Percentiles rank a stretch among this genome's conserved stretches.
These are phyloP conservation scores for Tamias sibiricus DNA, from an alignment of 2,113 vertebrate species.

Conservation along the genomic window DNA sequence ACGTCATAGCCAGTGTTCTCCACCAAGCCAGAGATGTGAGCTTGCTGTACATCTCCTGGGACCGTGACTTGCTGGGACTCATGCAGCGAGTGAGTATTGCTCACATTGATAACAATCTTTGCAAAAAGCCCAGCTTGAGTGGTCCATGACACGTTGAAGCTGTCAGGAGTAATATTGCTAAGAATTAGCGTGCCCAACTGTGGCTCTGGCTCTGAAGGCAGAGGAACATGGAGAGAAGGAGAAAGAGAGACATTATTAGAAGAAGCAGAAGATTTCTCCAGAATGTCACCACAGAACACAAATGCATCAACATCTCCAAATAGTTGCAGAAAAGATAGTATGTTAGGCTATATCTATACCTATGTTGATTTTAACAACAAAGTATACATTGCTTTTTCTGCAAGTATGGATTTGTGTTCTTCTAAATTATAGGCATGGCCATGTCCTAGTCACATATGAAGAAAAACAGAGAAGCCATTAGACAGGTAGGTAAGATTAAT, in stretches of 20 bases:
- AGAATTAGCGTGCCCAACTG: slow-evolving; percentile 84
- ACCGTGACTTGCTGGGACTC: slow-evolving; percentile 79
- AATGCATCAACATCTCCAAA: neutral
- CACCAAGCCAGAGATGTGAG: slow-evolving; percentile 81
- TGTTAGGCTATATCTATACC: neutral
- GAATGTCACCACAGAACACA: neutral
- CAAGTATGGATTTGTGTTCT: neutral
- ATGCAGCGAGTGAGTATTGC: slow-evolving; percentile 50
- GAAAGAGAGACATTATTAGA: slow-evolving; percentile 1
- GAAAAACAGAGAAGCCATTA: neutral
- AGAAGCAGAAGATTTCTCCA: neutral
- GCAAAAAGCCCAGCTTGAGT: slow-evolving; percentile 80
- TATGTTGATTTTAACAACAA: neutral
- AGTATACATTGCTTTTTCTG: neutral
- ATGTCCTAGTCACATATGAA: neutral
- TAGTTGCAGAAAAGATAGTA: neutral
- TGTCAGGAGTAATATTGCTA: slow-evolving; percentile 86
- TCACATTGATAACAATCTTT: slow-evolving; percentile 82
- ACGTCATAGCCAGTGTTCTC: slow-evolving; percentile 83
- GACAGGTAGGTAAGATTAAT: neutral
- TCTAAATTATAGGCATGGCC: neutral
- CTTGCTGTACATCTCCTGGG: slow-evolving; percentile 78
- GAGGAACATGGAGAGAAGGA: slow-evolving; percentile 77
- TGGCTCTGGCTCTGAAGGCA: slow-evolving; percentile 85
- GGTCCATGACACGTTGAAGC: slow-evolving; percentile 87